phyloP scores from a whole-genome alignment of 2,113 vertebrate species.

The Mystacornis crossleyi region DNA sequence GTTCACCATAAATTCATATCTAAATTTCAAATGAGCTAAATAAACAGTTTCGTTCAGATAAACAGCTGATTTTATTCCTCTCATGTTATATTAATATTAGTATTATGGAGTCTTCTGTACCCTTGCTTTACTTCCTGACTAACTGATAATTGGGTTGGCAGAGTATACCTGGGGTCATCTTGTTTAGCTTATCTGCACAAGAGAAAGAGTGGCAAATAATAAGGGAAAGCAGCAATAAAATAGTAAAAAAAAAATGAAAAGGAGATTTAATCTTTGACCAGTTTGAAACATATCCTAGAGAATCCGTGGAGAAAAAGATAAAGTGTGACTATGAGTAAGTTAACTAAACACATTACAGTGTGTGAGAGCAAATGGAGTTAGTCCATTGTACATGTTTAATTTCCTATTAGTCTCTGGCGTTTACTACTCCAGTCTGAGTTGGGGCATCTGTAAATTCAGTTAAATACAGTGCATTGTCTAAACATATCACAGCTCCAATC shows the following conservation, averaged over 20 bases:
- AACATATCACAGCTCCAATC: constrained; percentile 89
- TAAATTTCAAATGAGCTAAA: constrained; percentile 78
- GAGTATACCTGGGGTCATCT: constrained; percentile 67
- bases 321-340: constrained; percentile 81
- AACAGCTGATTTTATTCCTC: constrained; percentile 73
- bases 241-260: constrained; percentile 72
- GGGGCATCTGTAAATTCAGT: constrained; percentile 88
- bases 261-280: constrained; percentile 83
- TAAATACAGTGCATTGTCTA: constrained; percentile 91
- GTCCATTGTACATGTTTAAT: constrained; percentile 89
- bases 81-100: constrained; percentile 77
- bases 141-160: constrained; percentile 77
- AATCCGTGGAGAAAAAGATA: constrained; percentile 82
- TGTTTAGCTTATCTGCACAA: constrained; percentile 74
- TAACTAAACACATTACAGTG: constrained; percentile 81
- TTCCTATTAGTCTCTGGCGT: constrained; percentile 85
- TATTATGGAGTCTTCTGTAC: constrained; percentile 58
- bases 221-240: constrained; percentile 74
- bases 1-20: constrained; percentile 65
- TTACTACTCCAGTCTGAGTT: constrained; percentile 77
- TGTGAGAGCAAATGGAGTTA: constrained; percentile 82
- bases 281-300: constrained; percentile 82
- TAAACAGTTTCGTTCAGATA: constrained; percentile 70
- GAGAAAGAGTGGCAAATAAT: constrained; percentile 70
- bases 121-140: constrained; percentile 64